Percentiles rank a stretch among this genome's conserved stretches.
These are phyloP conservation scores for Orthosia gracilis DNA, from an alignment of 2,888 invertebrate species.

Conservation along the genomic window DNA sequence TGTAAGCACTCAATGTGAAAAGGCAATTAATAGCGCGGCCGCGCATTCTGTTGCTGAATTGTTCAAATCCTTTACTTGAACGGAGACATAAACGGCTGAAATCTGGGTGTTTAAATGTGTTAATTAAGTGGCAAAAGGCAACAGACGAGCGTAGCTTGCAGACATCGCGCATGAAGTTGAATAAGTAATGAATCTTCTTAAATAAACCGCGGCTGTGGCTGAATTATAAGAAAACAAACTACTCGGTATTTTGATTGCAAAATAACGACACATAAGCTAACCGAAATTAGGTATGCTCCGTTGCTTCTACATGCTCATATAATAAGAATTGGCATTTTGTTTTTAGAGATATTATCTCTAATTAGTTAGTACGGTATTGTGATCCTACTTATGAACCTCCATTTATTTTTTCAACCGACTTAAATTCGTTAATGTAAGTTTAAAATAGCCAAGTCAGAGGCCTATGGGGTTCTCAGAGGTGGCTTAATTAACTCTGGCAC, in stretches of 20 bases:
- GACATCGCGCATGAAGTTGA: constrained; percentile 82
- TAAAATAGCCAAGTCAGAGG: no score
- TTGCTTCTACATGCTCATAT: neutral
- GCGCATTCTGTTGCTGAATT: constrained; percentile 62
- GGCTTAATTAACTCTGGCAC: no score
- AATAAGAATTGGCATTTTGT: neutral
- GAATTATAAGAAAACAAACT: constrained; percentile 77
- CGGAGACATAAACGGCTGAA: constrained; percentile 64
- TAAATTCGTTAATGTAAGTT: no score
- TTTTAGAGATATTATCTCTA: neutral
- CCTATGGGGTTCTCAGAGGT: no score
- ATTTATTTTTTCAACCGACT: neutral
- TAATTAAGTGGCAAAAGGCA: constrained; percentile 81
- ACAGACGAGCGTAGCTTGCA: constrained; percentile 70
- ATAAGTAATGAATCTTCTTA: constrained; percentile 82
- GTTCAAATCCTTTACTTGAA: constrained; percentile 63
- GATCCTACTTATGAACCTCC: neutral
- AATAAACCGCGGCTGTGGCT: constrained; percentile 67
- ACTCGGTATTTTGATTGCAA: constrained; percentile 53
- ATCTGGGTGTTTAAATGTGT: constrained; percentile 81
- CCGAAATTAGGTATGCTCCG: neutral
- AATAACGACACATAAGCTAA: neutral
- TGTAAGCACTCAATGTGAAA: constrained; percentile 64
- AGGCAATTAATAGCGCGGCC: constrained; percentile 65
- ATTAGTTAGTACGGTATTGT: neutral